Base-by-base conservation (phyloP, 2,888 invertebrate species). In the Punctoribates punctum region DNA sequence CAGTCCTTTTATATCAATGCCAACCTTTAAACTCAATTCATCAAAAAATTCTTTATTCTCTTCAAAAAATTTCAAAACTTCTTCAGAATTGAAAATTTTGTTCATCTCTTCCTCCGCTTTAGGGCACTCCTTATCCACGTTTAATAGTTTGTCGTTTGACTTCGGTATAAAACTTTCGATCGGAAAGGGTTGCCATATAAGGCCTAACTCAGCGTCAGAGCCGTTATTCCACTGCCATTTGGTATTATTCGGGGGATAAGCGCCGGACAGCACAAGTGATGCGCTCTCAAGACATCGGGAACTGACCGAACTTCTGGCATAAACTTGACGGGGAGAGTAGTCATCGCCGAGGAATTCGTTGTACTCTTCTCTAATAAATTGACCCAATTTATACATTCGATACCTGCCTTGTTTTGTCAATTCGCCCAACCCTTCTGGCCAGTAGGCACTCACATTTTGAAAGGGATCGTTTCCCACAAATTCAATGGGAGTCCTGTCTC, bases 341-440 rank as follows among this genome's bases (percentile, higher is more conserved):
- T 67, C 27, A 11, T 60, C 25, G 13, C 46, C 72, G 11, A 77
- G 25, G 54, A 34, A 77, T n/a, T 34, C 46, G 9, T 11, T 34
- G 42, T 78, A 78, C n/a, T 54, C 48, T 25, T 46, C 29, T 15
- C 77, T 70, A 23, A 76, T 27, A 25, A 62, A 76, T 72, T 60
- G 38, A 34, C 78, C 78, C 17, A 78, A 42, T 74, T 34, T 42
- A 70, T 74, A 78, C 72, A 76, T 62, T n/a, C 78, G 70, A 27
- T 74, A 13, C 27, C 75, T 77, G 17, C 77, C 77, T 8, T 70
- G 8, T 9, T 17, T 15, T 34, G 73, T 62, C 20, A 78, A 29
- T 29, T 78, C 74, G 9, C 62, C 72, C 6, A 73, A 13, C 0
- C 78, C 78, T 73, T 78, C 74, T 17, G 65, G 72, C 78, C 78